phyloP scores from a whole-genome alignment of 2,888 invertebrate genomes.

The Ctena decussata region DNA sequence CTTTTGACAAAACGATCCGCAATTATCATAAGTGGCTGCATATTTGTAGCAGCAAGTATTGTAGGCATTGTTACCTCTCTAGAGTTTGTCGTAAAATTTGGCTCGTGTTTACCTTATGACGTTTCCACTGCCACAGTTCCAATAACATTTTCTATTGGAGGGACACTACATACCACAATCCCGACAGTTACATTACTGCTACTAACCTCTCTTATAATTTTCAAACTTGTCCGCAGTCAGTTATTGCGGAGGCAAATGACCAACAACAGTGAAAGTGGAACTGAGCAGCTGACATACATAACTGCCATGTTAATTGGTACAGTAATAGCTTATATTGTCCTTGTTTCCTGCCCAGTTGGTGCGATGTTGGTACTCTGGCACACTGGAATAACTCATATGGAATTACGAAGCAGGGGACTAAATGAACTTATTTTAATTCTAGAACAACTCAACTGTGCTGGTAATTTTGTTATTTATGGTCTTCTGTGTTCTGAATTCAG shows the following conservation, averaged over 20 bases:
- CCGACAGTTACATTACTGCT: background rate
- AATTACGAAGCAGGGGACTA: too few relatives aligned
- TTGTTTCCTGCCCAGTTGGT: background rate
- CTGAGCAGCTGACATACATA: background rate
- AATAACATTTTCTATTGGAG: background rate
- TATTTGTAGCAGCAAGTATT: background rate
- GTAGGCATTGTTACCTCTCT: background rate
- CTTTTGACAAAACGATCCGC: background rate
- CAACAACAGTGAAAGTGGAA: background rate
- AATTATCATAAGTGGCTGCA: background rate
- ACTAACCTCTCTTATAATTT: background rate
- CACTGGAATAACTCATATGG: too few relatives aligned
- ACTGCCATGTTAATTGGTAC: background rate
- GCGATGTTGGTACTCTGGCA: background rate
- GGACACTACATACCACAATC: background rate
- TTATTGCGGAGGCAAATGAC: too few relatives aligned
- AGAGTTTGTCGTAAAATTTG: background rate
- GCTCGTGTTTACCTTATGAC: background rate
- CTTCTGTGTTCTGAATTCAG: background rate
- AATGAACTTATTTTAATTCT: background rate
- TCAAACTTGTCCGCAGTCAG: too few relatives aligned
- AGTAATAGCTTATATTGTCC: background rate
- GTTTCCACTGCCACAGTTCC: background rate
- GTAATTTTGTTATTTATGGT: background rate
- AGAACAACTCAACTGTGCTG: background rate